A percentile compares a stretch with the other conserved stretches of the same genome.
These are phyloP conservation scores for Zaprionus gabonicus DNA, from an alignment of 1,140 invertebrate genomes.

Conservation along the genomic window DNA sequence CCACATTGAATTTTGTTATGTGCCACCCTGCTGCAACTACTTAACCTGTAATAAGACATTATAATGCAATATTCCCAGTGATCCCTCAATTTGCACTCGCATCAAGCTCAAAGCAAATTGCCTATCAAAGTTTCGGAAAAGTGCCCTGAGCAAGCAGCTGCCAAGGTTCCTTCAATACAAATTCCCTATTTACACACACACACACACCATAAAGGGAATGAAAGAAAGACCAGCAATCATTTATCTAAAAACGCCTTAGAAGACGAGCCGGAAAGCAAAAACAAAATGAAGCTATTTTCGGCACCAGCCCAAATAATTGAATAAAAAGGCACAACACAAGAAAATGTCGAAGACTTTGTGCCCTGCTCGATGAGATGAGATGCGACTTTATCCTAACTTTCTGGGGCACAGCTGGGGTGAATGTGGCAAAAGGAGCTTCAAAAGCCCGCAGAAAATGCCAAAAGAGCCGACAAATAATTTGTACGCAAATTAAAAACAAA, in stretches of 20 bases:
- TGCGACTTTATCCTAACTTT: conserved; percentile 49
- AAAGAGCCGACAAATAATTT: conserved; percentile 67
- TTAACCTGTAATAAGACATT: conserved; percentile 1
- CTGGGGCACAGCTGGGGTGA: conserved; percentile 55
- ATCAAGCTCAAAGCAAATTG: conserved; percentile 36
- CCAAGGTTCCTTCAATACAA: conserved; percentile 29
- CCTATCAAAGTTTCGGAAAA: conserved; percentile 47
- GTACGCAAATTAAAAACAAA: conserved; percentile 76
- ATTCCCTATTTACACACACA: conserved; percentile 17
- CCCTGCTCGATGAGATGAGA: conserved; percentile 16
- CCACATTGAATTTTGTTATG: background rate
- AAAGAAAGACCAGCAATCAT: conserved; percentile 32
- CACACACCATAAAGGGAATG: background rate
- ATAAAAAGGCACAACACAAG: conserved; percentile 42
- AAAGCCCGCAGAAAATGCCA: conserved; percentile 57
- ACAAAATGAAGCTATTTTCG: conserved; percentile 22
- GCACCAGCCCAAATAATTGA: conserved; percentile 41
- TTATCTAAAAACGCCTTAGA: conserved; percentile 36
- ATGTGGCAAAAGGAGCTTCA: conserved; percentile 21
- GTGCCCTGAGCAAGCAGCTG: conserved; percentile 40
- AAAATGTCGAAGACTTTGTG: conserved; percentile 32
- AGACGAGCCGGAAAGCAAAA: conserved; percentile 7
- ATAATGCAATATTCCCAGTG: conserved; percentile 28
- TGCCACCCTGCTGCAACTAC: background rate
- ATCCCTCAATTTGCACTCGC: conserved; percentile 31